Evolutionary conservation across 2,113 vertebrate genomes (phyloP).

Genomic region (Castor canadensis): DNA sequence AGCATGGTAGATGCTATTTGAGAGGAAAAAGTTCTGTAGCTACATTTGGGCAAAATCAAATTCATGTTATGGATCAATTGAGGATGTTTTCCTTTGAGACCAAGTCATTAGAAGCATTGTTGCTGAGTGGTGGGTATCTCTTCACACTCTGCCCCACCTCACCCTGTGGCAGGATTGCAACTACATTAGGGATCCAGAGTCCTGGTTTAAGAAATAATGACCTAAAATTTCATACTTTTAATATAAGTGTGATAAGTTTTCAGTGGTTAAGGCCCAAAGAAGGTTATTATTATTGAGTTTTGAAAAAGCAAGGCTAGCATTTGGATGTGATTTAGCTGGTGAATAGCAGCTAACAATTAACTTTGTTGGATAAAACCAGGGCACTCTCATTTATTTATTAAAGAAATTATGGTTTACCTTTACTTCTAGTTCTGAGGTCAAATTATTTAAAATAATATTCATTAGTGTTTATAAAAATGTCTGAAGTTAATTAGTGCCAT

Average conservation of each 20-base stretch:
- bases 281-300: constrained; percentile 27
- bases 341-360: constrained; percentile 42
- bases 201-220: constrained; percentile 28
- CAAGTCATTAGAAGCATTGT: constrained; percentile 27
- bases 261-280: background rate
- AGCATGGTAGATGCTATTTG: constrained; percentile 29
- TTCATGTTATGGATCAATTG: constrained; percentile 38
- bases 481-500: constrained; percentile 2
- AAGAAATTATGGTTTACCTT: background rate
- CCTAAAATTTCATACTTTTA: background rate
- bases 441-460: constrained; percentile 51
- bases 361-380: constrained; percentile 28
- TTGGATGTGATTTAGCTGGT: constrained; percentile 53
- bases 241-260: constrained; percentile 1
- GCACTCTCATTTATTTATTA: background rate
- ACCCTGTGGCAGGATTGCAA: background rate
- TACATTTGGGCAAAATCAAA: constrained; percentile 45
- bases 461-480: constrained; percentile 50
- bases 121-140: background rate
- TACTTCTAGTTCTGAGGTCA: background rate
- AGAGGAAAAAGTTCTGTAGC: constrained; percentile 33
- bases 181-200: background rate
- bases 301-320: constrained; percentile 33
- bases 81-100: constrained; percentile 2
- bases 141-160: background rate